Percentiles rank a stretch among this genome's conserved stretches.
Conservation (phyloP, 2,888 invertebrate species). For the Nephrotoma guestfalica region DNA sequence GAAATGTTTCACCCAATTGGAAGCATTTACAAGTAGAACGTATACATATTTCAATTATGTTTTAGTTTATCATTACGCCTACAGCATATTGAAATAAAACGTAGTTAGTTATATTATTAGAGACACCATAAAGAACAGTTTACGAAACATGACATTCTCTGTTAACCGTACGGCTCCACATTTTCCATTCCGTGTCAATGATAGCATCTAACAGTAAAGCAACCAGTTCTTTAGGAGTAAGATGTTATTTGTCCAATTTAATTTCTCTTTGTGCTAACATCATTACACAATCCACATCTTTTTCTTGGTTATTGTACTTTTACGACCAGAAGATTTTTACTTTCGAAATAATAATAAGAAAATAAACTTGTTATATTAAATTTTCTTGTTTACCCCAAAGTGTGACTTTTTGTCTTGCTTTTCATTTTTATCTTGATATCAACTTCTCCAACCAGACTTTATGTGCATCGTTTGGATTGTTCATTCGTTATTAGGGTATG, state of each 20-base stretch:
- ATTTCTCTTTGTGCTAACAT: neutral
- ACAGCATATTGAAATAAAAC: neutral
- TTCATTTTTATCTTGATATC: neutral
- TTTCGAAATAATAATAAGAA: neutral
- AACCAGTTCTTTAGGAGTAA: no score
- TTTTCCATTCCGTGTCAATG: no score
- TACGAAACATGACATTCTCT: neutral
- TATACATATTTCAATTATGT: neutral
- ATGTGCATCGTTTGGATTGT: neutral
- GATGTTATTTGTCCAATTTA: neutral
- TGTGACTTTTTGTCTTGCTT: neutral
- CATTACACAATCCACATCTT: neutral
- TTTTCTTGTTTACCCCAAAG: neutral
- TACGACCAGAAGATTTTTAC: neutral
- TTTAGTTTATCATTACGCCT: neutral
- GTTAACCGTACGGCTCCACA: no score
- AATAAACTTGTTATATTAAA: neutral
- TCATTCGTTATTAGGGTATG: neutral
- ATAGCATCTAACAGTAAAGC: no score
- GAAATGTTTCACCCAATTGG: neutral
- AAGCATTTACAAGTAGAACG: neutral
- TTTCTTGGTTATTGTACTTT: neutral
- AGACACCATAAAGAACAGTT: neutral
- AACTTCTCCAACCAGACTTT: neutral
- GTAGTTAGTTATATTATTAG: neutral